Evolutionary conservation across 1,140 invertebrate genomes (phyloP), one percentile per base, ranked within the genome.

Genomic region (Brachionus rotundiformis): DNA sequence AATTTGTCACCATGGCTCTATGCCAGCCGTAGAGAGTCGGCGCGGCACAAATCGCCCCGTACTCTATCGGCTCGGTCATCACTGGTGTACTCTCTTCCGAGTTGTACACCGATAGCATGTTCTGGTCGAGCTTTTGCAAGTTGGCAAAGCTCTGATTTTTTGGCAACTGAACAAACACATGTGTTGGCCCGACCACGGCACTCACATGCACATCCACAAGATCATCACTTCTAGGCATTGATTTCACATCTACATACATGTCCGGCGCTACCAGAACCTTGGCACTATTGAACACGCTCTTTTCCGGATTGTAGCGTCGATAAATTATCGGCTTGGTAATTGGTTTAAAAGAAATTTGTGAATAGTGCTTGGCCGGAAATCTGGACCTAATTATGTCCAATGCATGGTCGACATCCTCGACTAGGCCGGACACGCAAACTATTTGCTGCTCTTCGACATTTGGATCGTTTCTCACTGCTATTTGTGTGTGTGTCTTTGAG

Each of bases 151-250:
- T 92, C 0, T 95, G 95, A 89, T 98, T 95, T 59, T 94, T 92
- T 13, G 94, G 94, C 86, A 96, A 92, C 86, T 98, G 95, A 31
- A 98, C 90, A 88, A 98, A 98, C 83, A 97, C 89, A 85, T 95
- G 93, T 73, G 92, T 92, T 19, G 94, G 92, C 83, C 92, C 91
- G 6, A 95, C 91, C 83, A 96, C 91, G 83, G 92, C 92, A 84
- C 93, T 94, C 61, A 98, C 90, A 63, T 79, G 54, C 8, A 79
- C 76, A 41, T 79, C 47, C 27, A 63, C 84, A 65, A 75, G 82
- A 25, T 31, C 44, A 41, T 47, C 23, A 29, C 23, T 47, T 27
- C 13, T 19, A 19, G 33, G 4, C 13, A 59, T 23, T 13, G 16
- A 10, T 19, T 39, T 47, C 16, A 39, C 29, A 61, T 68, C 54